Evolutionary conservation across 1,140 invertebrate species (phyloP).

Genomic region (Bombus breviceps): DNA sequence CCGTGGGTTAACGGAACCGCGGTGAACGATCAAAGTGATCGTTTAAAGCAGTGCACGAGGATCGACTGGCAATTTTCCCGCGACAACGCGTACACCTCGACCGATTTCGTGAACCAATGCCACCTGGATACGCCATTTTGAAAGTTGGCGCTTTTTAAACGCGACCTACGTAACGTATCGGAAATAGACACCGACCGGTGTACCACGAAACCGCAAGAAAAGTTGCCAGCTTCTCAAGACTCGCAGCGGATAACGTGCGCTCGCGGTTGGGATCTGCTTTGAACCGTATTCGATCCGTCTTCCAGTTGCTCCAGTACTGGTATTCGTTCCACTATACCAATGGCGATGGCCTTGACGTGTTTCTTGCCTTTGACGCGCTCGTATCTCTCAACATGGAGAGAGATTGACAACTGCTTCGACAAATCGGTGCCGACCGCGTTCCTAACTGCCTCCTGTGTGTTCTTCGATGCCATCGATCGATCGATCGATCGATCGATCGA

Average conservation of each 20-base stretch:
- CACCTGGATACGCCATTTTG: constrained; percentile 15
- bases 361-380: constrained; percentile 70
- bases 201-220: constrained; percentile 62
- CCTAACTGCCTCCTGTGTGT: constrained; percentile 58
- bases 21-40: background rate
- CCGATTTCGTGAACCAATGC: background rate
- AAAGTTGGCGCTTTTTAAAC: constrained; percentile 36
- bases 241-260: constrained; percentile 11
- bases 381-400: constrained; percentile 78
- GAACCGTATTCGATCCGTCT: constrained; percentile 28
- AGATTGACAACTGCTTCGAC: constrained; percentile 77
- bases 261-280: constrained; percentile 10
- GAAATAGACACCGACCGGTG: constrained; percentile 51
- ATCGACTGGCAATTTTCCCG: background rate
- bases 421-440: constrained; percentile 79
- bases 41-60: background rate
- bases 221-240: constrained; percentile 12
- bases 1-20: background rate
- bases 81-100: background rate
- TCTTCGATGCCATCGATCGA: constrained; percentile 39
- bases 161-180: constrained; percentile 37
- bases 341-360: constrained; percentile 43
- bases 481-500: constrained; percentile 7
- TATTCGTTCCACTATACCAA: constrained; percentile 35
- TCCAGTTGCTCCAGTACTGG: constrained; percentile 31